These are phyloP conservation scores for Hozukius guyotensis DNA, from an alignment of 2,797 vertebrate species.

Conservation along the genomic window DNA sequence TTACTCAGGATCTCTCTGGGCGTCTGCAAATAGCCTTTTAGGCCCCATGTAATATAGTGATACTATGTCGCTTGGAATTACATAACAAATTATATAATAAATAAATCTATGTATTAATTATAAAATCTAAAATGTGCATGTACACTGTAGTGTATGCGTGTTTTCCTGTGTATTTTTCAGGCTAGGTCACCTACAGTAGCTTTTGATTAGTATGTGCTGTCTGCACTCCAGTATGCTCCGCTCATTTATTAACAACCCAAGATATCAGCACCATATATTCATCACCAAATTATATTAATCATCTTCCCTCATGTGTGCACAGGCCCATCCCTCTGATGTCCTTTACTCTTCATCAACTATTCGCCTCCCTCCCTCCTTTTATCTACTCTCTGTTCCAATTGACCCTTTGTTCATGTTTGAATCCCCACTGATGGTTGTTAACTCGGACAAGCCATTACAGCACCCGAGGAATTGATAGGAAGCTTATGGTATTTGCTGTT, in stretches of 20 bases:
- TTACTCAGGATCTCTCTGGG: too few relatives aligned
- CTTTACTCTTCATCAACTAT: constrained; percentile 35
- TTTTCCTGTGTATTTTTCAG: neutral
- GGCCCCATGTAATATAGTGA: too few relatives aligned
- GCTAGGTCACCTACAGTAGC: neutral
- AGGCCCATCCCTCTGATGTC: constrained; percentile 40
- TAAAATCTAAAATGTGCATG: neutral
- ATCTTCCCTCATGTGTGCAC: constrained; percentile 49
- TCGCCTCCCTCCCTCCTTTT: neutral
- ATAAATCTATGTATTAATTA: neutral
- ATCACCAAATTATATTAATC: constrained; percentile 52
- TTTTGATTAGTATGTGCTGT: constrained; percentile 25
- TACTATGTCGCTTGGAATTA: too few relatives aligned
- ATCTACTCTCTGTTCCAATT: constrained; percentile 47
- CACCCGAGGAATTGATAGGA: constrained; percentile 36
- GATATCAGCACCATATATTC: constrained; percentile 49
- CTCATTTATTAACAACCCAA: constrained; percentile 32
- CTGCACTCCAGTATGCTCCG: neutral
- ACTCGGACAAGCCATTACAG: constrained; percentile 42
- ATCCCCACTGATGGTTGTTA: constrained; percentile 50
- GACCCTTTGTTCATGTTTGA: constrained; percentile 58
- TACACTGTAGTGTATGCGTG: neutral
- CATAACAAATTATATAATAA: neutral
- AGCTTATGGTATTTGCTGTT: constrained; percentile 52
- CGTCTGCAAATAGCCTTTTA: too few relatives aligned